Base-by-base conservation (phyloP, 2,888 invertebrate genomes). In the Lymantria monacha region DNA sequence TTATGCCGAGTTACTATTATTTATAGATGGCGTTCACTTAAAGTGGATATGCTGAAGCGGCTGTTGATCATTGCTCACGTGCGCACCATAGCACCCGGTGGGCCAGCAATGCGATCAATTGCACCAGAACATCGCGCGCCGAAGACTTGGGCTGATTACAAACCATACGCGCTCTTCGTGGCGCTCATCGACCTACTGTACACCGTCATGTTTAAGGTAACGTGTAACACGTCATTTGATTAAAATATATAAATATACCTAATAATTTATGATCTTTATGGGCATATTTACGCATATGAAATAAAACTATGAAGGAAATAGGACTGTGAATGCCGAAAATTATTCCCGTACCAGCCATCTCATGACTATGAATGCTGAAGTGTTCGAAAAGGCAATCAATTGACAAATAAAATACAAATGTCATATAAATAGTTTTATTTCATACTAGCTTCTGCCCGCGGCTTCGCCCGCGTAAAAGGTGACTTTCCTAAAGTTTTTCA, bases 141-240 rank as follows among this genome's bases (percentile, higher is more conserved):
- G 50, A 93, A 88, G 72, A 85, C 81, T 30, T 98, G 97, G 88
- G 66, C 87, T 33, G 94, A 96, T 47, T 98, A 98, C 88, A 98
- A 97, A 81, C 95, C 95, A 12, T 95, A 95, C 81, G 92, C 98
- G 41, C 91, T 98, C 71, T 96, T 97, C 87, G 96, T 96, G 77
- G 96, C 96, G 7, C 90, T 99, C 53, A 91, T 98, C 40, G 96
- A 98, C 83, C 94, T 94, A 67, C 93, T 98, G 40, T 98, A 97
- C 80, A 93, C 92, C 48, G 94, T 95, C 69, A 95, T 98, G 83
- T 98, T 98, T 83, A 97, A 97, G 94, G 96, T 97, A 69, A 42
- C 41, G 46, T 36, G 10, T 22, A 3, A 8, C 30, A 30, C 3
- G 9, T 38, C 9, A 9, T 38, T n/a, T 38, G 7, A 7, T 9